Conservation (phyloP, 2,797 vertebrate species). For the Artibeus jamaicensis region DNA sequence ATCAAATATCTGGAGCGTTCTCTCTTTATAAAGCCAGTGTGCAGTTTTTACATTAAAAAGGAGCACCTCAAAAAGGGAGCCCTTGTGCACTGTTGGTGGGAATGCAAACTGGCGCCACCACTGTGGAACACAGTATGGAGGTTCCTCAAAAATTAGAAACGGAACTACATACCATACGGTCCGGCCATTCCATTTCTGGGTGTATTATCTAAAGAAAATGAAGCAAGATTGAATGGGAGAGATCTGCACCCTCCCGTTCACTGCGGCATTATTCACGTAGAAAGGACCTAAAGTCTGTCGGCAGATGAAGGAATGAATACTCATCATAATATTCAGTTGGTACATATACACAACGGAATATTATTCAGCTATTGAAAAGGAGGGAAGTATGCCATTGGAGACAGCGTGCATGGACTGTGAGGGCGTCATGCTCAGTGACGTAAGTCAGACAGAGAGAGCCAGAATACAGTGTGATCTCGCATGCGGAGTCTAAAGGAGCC, state of each 20-base stretch:
- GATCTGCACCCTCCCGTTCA: too few species aligned
- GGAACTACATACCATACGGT: not conserved
- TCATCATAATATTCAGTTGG: too few species aligned
- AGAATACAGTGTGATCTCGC: not conserved
- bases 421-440: not conserved
- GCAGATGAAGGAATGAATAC: not conserved
- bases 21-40: not conserved
- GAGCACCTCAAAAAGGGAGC: not conserved
- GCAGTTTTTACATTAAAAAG: not conserved
- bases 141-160: not conserved
- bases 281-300: rapidly evolving
- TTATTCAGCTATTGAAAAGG: not conserved
- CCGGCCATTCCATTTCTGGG: too few species aligned
- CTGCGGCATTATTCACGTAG: not conserved
- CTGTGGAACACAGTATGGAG: not conserved
- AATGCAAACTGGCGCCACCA: not conserved
- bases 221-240: not conserved
- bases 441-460: not conserved
- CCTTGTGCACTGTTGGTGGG: not conserved
- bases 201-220: not conserved
- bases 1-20: not conserved
- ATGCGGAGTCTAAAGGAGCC: not conserved
- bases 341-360: not conserved
- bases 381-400: not conserved
- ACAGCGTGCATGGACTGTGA: not conserved